Base-by-base conservation (phyloP, 2,797 vertebrate genomes). In the Margarornis squamiger region DNA sequence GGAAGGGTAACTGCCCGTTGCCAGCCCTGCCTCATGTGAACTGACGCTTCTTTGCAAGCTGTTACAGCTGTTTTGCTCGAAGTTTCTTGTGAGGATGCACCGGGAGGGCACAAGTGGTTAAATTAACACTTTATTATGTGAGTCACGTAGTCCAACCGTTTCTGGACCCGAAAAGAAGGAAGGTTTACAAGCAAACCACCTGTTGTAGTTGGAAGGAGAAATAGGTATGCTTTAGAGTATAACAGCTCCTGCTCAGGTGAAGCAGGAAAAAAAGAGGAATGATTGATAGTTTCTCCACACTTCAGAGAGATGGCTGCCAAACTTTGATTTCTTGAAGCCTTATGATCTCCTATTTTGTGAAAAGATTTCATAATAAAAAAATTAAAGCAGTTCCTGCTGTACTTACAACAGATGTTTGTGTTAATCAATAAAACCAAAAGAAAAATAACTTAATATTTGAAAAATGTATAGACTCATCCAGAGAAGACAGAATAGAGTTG, bases 1-100 rank as follows among this genome's bases (percentile, higher is more conserved):
- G 29, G 52, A 46, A 2, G 0, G 18, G 0, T 3, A 11, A 43
- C 12, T 36, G 19, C 30, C 1, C 1, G 45, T 9, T 14, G 34
- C 17, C 2, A 7, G 63, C 6, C 4, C 36, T 15, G 45, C 49
- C 18, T 41, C 22, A 0, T 2, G 29, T 6, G n/a, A 55, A 5
- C 54, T n/a, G 54, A 30, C 29, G 0, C 32, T 34, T 48, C 15
- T 8, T 51, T 20, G 9, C 5, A 2, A 36, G 36, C 27, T 27
- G 1, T 18, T 27, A n/a, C 46, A 14, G 15, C 63, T 34, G n/a
- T 13, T 30, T 15, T 3, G 5, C 27, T 43, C 41, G 1, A 5
- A 9, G 34, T 48, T 79, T 78, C 54, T 38, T 4, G 8, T 48
- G 52, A 46, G 17, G n/a, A 29, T 12, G 51, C 14, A 26, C 38